Base-by-base conservation (phyloP, 2,797 vertebrate genomes). In the Apodemus agrarius region DNA sequence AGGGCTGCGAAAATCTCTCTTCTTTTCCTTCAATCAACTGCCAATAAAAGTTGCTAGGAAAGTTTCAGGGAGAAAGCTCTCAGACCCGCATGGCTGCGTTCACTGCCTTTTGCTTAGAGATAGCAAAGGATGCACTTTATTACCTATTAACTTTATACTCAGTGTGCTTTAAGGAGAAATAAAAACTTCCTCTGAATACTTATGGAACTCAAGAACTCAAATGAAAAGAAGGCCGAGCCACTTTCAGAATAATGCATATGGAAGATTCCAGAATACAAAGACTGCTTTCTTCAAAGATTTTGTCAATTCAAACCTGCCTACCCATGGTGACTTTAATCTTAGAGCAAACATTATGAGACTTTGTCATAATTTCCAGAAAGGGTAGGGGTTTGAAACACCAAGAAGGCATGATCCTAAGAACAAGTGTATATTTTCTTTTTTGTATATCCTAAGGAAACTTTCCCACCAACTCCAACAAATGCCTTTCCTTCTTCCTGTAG, bases 141-240 rank as follows among this genome's bases (percentile, higher is more conserved):
- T 98, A 96, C 97, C 98, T 98, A 96, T 97, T 98, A 97, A 98
- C 96, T 98, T 98, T 96, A 95, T 97, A 97, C 67, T 98, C 95
- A 76, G 63, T 93, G 46, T 97, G 96, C 96, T 98, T 98, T 96
- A 98, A 97, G 98, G 95, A 97, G 94, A 98, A 98, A 98, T 82
- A 98, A 97, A 98, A 98, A 84, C 86, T 96, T 97, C 94, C 96
- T 90, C 91, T 97, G 34, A 61, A 83, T 0, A 10, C 61, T 89
- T 95, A 46, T 21, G 63, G 90, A 72, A 98, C 93, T 97, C 95
- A 83, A 95, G 97, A 98, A 97, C 93, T 97, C 97, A 97, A 95
- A 89, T 57, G 96, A 97, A 97, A 96, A 94, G 97, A 98, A 95
- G 94, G 97, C 76, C 92, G 85, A 96, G 85, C 84, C 95, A 97